phyloP scores from a whole-genome alignment of 2,113 vertebrate species.

The Bufo bufo region DNA sequence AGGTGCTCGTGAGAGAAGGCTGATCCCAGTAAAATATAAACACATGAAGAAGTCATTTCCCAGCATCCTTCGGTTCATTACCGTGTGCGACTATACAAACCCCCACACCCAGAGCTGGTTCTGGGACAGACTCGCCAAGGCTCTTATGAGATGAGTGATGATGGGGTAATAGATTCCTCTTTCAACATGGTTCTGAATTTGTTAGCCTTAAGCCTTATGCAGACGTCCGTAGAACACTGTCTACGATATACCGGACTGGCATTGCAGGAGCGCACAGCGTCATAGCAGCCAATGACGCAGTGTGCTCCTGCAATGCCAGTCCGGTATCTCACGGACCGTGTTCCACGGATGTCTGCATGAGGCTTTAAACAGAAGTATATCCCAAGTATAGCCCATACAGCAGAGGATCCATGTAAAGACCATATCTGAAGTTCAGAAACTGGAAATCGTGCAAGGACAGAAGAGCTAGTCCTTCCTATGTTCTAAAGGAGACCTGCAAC shows the following conservation, averaged over 20 bases:
- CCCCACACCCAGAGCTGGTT: constrained; percentile 92
- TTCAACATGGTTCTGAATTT: neutral
- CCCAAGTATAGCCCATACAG: neutral
- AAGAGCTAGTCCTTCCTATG: neutral
- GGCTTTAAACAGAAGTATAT: no score
- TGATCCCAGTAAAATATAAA: constrained; percentile 94
- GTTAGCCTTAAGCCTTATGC: no score
- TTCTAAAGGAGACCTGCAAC: neutral
- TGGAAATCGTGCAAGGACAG: neutral
- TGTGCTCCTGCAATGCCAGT: no score
- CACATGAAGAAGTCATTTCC: constrained; percentile 89
- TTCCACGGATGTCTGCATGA: no score
- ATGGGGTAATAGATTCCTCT: neutral
- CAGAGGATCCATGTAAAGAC: neutral
- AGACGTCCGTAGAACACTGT: no score
- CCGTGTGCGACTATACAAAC: constrained; percentile 92
- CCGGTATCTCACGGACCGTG: no score
- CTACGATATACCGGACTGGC: no score
- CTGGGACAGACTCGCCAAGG: constrained; percentile 90
- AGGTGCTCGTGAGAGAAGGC: constrained; percentile 88
- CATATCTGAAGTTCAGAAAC: neutral
- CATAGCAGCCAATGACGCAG: no score
- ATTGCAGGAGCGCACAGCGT: no score
- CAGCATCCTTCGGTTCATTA: constrained; percentile 93
- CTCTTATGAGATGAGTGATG: constrained; percentile 66